These are phyloP conservation scores for Chionodraco myersi DNA, from an alignment of 2,113 vertebrate species.

Conservation along the genomic window DNA sequence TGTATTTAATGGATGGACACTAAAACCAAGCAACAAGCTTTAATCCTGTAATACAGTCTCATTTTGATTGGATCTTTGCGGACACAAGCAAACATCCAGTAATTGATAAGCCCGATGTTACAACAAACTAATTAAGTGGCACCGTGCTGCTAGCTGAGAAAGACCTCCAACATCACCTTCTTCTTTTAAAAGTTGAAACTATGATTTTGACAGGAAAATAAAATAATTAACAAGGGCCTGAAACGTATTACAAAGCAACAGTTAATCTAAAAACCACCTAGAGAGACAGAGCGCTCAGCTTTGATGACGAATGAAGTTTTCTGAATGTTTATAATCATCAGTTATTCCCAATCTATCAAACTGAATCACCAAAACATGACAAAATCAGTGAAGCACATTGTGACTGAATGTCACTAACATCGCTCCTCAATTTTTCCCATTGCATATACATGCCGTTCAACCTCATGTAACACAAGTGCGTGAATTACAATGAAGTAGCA, in stretches of 20 bases:
- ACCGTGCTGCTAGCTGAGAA: conserved; percentile 6
- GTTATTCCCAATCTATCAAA: not conserved
- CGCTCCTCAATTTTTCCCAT: not conserved
- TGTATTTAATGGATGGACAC: conserved; percentile 46
- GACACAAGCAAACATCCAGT: conserved; percentile 13
- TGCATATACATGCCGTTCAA: not conserved
- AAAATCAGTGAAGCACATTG: conserved; percentile 10
- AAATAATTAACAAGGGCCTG: not conserved
- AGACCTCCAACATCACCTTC: not conserved
- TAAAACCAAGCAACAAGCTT: conserved; percentile 28
- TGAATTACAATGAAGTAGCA: not conserved
- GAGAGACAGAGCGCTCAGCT: not conserved
- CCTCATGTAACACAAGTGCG: not conserved
- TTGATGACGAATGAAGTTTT: conserved; percentile 3
- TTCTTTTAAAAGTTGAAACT: not conserved
- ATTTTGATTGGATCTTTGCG: conserved; percentile 24
- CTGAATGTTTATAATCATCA: conserved; percentile 8
- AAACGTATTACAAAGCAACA: not conserved
- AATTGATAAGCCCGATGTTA: not conserved
- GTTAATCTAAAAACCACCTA: not conserved
- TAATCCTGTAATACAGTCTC: conserved; percentile 48
- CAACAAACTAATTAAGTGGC: not conserved
- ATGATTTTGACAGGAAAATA: conserved; percentile 7
- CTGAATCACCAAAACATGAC: not conserved
- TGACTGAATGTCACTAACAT: not conserved